Conservation (phyloP, 1,140 invertebrate species). For the Physella acuta region DNA sequence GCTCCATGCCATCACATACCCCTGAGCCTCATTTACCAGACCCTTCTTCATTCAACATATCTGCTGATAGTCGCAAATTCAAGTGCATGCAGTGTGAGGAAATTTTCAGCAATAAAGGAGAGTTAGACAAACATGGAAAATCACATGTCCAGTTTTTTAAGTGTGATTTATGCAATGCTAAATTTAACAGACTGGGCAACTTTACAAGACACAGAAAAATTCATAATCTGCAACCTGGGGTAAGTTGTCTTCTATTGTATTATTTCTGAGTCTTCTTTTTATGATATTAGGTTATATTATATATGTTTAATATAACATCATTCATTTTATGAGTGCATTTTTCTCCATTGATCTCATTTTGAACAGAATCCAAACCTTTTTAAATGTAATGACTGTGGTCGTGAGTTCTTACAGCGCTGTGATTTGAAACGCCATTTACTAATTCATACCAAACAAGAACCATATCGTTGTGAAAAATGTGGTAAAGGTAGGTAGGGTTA, state of each 20-base stretch:
- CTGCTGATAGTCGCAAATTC: neutral
- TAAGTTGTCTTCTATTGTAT: neutral
- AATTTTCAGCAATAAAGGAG: neutral
- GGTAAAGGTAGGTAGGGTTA: slow-evolving; percentile 40
- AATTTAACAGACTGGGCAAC: slow-evolving; percentile 23
- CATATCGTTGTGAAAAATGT: slow-evolving; percentile 50
- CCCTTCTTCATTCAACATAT: neutral
- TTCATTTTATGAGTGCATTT: no score
- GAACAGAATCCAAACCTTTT: no score
- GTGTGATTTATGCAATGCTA: slow-evolving; percentile 28
- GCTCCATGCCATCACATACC: neutral
- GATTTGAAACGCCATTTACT: slow-evolving; percentile 54
- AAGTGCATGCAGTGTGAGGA: slow-evolving; percentile 9
- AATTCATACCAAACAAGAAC: slow-evolving; percentile 54
- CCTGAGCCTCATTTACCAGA: neutral
- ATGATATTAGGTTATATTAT: no score
- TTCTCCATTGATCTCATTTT: no score
- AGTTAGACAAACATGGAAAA: slow-evolving; percentile 9
- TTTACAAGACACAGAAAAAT: slow-evolving; percentile 27
- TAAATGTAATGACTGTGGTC: slow-evolving; percentile 48
- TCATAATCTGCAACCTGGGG: slow-evolving; percentile 22
- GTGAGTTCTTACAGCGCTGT: slow-evolving; percentile 55
- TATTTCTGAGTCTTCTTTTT: no score
- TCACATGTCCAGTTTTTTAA: slow-evolving; percentile 9
- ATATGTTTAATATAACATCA: no score